Evolutionary conservation across 2,113 vertebrate species (phyloP), one percentile per base, ranked within the genome.

Genomic region (Myotis brandtii): DNA sequence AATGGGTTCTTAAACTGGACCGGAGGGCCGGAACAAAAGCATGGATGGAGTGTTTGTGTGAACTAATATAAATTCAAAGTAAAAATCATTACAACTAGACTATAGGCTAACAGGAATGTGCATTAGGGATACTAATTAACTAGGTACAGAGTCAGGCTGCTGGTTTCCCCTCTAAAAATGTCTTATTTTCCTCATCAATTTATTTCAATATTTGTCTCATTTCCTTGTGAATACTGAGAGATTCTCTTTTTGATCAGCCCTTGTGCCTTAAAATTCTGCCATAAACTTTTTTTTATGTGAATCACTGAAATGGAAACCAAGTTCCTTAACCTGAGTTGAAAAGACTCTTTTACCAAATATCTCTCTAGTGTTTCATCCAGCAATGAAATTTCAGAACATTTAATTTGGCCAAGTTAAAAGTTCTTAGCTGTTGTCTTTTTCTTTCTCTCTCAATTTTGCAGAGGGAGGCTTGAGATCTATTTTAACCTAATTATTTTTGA

Each of bases 401-500:
- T 86, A 54, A 82, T 94, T 64, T 93, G 76, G 13, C 54, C 92
- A 75, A 64, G 18, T 94, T 85, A 59, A 84, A 93, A 92, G 37
- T 92, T 97, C 46, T 90, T 67, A 46, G 34, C n/a, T 96, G 27
- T 81, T 43, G 40, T 77, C 17, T 56, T 70, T 3, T 73, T 27
- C 34, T 25, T 21, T 17, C 0, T 1, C 23, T 67, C 40, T 66
- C 66, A 83, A 8, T 80, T 94, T 90, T 92, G 18, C 67, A 85
- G 75, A 86, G 48, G 52, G 54, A 91, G 27, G 6, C 83, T 96
- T 92, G 54, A 95, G 87, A 85, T 97, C 90, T 95, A 93, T 96
- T 96, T 97, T 97, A 96, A 95, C 40, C 82, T 96, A 32, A 66
- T 87, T 96, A 85, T 80, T 88, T 62, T 80, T 94, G 92, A 93